Base-by-base conservation (phyloP, 1,140 invertebrate species). In the Drosophila lacteicornis region DNA sequence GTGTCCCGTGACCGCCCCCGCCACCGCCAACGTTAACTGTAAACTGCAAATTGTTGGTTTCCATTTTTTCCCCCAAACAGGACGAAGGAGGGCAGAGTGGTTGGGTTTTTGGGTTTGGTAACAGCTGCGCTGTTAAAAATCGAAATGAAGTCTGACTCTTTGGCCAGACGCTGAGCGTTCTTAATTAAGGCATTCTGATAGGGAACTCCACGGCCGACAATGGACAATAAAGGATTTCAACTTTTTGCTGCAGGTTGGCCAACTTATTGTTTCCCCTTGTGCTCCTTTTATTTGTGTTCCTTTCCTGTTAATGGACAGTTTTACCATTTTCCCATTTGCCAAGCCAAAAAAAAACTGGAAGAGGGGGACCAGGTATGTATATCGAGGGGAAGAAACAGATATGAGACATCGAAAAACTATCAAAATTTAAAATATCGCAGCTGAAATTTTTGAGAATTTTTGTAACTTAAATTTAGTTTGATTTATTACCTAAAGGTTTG, bases 121-220 rank as follows among this genome's bases (percentile, higher is more conserved):
- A 82, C 79, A 82, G 60, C 67, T 82, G 67, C 47, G 62, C 60
- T 67, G 77, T 80, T 76, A 81, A 79, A 85, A 87, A 74, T 76
- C 67, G 76, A 75, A 73, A 65, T 65, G 74, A 76, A 76, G 75
- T 77, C 75, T 60, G 75, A 77, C 74, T 77, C 74, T 77, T 68
- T 56, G 69, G 69, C 69, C 69, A 73, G 67, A 70, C 67, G 42
- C 69, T 36, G 67, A 70, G 59, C 77, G 78, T 84, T 88, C 84
- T 87, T 87, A 87, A 87, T 87, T 87, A 87, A 87, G 85, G 84
- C 80, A 80, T 87, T 82, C 85, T 71, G 85, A 87, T 82, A 79
- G 66, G 71, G 74, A 67, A 79, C 76, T 78, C 75, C 50, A 69
- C 55, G 74, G 49, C 30, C 55, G 53, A 62, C 77, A 80, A 83